These are phyloP conservation scores for Mystacides longicornis DNA, from an alignment of 2,888 invertebrate genomes.

Conservation along the genomic window DNA sequence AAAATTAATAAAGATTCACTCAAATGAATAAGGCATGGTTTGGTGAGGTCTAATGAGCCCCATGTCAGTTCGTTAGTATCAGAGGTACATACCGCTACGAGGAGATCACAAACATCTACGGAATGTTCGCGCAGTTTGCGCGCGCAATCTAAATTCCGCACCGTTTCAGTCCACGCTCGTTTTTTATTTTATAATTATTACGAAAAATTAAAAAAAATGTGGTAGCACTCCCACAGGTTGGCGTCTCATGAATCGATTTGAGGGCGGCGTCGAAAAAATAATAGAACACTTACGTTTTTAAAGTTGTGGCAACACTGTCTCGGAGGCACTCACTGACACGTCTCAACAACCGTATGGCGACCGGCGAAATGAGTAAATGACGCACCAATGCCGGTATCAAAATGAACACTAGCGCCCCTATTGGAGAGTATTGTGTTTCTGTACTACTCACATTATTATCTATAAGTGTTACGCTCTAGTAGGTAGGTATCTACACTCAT, in stretches of 20 bases:
- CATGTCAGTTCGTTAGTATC: not conserved
- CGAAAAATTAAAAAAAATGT: not conserved
- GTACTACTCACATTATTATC: too few species aligned
- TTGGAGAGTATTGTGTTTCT: not conserved
- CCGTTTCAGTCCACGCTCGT: not conserved
- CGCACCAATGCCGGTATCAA: not conserved
- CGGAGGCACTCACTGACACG: not conserved
- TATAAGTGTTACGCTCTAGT: not conserved
- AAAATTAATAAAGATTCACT: slow-evolving; percentile 11
- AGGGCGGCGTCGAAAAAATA: not conserved
- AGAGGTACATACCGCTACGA: not conserved
- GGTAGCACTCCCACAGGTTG: slow-evolving; percentile 1
- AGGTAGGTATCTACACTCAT: not conserved
- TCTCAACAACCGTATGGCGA: not conserved
- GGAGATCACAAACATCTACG: slow-evolving; percentile 6
- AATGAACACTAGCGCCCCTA: not conserved
- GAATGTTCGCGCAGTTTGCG: slow-evolving; percentile 10
- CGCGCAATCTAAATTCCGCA: slow-evolving; percentile 7
- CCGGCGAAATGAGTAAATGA: not conserved
- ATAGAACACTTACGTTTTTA: not conserved
- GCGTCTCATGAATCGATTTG: not conserved
- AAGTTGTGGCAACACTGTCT: not conserved
- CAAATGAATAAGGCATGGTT: slow-evolving; percentile 1
- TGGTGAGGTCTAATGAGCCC: too few species aligned
- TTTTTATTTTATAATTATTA: not conserved